Conservation (phyloP, 2,113 vertebrate genomes). For the Rhea pennata region DNA sequence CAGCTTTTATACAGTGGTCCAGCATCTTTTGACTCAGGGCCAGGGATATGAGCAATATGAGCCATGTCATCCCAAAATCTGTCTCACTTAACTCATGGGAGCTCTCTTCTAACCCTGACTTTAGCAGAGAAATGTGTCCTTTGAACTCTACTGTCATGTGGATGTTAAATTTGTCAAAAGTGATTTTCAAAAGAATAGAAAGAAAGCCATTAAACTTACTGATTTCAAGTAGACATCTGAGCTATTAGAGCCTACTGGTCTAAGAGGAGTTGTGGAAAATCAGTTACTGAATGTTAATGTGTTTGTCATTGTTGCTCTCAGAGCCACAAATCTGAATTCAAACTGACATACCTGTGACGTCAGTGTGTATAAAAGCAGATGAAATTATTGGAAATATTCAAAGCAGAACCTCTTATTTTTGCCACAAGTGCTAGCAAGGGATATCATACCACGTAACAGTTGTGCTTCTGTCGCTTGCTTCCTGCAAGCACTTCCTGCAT, state of each 20-base stretch:
- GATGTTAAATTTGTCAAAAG: neutral
- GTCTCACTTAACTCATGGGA: neutral
- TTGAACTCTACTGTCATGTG: neutral
- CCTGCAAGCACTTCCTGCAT: neutral
- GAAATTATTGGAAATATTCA: neutral
- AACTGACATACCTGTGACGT: neutral
- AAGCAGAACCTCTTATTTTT: neutral
- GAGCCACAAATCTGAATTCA: neutral
- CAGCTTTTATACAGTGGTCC: neutral
- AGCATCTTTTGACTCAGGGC: neutral
- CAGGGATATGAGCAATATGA: neutral
- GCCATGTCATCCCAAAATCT: neutral
- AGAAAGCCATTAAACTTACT: neutral
- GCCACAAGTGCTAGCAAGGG: rapidly evolving
- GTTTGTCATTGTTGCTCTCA: neutral
- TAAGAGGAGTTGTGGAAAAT: neutral
- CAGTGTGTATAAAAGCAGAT: neutral
- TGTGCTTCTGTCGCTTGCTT: neutral
- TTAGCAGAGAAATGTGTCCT: neutral
- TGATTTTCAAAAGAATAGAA: neutral
- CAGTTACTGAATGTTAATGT: neutral
- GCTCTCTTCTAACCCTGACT: neutral
- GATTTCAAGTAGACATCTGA: neutral
- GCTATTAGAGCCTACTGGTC: neutral
- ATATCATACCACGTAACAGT: neutral